These are phyloP conservation scores for Ladona fulva DNA, from an alignment of 1,140 invertebrate genomes.

Conservation along the genomic window DNA sequence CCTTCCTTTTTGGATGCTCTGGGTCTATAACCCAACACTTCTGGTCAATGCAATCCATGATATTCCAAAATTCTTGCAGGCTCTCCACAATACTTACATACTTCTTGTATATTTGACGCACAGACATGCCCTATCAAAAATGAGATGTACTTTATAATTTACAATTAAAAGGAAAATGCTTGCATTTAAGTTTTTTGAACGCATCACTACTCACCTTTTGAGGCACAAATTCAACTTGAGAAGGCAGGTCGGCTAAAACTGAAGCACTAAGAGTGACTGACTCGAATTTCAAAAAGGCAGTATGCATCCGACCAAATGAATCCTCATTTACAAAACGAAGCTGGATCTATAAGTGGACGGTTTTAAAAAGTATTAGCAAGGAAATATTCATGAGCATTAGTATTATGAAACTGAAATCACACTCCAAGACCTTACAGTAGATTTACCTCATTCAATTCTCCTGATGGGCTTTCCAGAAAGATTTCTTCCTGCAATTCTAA, in stretches of 20 bases:
- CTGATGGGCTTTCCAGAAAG: not conserved
- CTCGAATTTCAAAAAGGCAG: not conserved
- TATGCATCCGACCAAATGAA: not conserved
- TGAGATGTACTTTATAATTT: not conserved
- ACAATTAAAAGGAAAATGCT: not conserved
- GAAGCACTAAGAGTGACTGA: not conserved
- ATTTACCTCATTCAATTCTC: not conserved
- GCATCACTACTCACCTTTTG: not conserved
- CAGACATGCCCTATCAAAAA: not conserved
- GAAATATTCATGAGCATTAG: not conserved
- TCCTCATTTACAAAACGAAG: not conserved
- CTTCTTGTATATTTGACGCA: not conserved
- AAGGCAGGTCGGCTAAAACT: not conserved
- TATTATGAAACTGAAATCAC: not conserved
- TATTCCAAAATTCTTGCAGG: constrained; percentile 37
- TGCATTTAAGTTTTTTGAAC: not conserved
- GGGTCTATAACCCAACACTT: constrained; percentile 39
- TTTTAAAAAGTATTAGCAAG: not conserved
- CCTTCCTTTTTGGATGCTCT: constrained; percentile 31
- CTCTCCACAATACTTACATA: not conserved
- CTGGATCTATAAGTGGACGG: not conserved
- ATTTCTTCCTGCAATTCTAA: not conserved
- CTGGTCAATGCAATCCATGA: constrained; percentile 36
- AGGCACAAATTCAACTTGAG: not conserved
- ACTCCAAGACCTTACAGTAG: not conserved